These are phyloP conservation scores for Spodoptera picta DNA, from an alignment of 2,888 invertebrate species.

Conservation along the genomic window DNA sequence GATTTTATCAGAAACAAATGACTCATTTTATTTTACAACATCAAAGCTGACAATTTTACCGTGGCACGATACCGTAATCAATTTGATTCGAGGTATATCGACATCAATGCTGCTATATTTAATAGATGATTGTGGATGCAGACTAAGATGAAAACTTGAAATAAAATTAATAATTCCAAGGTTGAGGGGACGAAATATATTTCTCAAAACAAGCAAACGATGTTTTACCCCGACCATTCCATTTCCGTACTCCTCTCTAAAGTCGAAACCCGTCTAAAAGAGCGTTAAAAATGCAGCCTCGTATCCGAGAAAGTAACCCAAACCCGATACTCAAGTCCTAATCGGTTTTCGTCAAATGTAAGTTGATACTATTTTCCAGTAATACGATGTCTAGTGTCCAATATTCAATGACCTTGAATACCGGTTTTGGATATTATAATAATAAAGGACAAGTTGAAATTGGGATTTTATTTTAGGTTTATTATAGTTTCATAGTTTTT, in stretches of 20 bases:
- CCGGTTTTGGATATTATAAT: constrained; percentile 10
- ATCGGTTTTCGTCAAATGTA: constrained; percentile 34
- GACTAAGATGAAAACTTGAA: constrained; percentile 4
- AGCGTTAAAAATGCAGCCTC: constrained; percentile 50
- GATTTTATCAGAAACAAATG: constrained; percentile 32
- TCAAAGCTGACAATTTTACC: constrained; percentile 35
- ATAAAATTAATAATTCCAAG: constrained; percentile 16
- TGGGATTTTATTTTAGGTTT: constrained; percentile 6
- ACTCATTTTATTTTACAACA: constrained; percentile 35
- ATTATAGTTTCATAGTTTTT: neutral
- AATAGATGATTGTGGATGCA: constrained; percentile 9
- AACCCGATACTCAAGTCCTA: constrained; percentile 13
- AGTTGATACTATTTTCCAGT: constrained; percentile 23
- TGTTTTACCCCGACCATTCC: constrained; percentile 6
- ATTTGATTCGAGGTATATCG: constrained; percentile 24
- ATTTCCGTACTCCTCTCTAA: constrained; percentile 16
- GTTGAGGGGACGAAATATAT: constrained; percentile 10
- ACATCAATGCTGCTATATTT: constrained; percentile 12
- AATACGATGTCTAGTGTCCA: constrained; percentile 4
- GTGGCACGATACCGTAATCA: constrained; percentile 33
- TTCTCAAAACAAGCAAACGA: constrained; percentile 14
- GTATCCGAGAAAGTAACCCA: constrained; percentile 33
- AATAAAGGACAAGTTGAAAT: constrained; percentile 1
- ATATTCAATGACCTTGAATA: constrained; percentile 8
- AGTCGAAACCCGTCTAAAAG: constrained; percentile 30